phyloP scores from a whole-genome alignment of 2,797 vertebrate species.

The Manis javanica region DNA sequence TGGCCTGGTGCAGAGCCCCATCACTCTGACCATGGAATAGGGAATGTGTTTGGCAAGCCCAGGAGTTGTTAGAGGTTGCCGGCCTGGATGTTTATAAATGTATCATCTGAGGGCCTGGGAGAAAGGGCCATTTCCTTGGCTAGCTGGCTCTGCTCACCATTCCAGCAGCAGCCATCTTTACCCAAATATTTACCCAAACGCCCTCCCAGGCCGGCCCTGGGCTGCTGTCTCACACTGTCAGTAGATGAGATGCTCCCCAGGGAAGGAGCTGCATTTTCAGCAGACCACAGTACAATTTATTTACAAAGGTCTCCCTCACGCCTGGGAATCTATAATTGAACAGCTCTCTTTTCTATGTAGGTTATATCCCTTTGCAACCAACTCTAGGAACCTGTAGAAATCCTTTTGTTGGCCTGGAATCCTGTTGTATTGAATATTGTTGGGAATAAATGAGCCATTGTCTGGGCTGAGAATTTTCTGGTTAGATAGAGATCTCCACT shows the following conservation, averaged over 20 bases:
- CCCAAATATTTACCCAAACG: conserved; percentile 59
- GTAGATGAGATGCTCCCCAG: background rate
- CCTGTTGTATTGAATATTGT: conserved; percentile 59
- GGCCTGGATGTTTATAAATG: conserved; percentile 65
- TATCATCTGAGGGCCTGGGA: conserved; percentile 16
- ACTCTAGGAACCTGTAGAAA: conserved; percentile 62
- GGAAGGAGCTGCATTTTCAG: background rate
- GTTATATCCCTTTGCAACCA: conserved; percentile 72
- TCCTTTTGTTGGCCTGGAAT: conserved; percentile 65
- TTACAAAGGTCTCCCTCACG: conserved; percentile 47
- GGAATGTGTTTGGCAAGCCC: conserved; percentile 22
- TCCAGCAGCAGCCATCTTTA: background rate
- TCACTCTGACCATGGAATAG: background rate
- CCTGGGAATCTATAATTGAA: conserved; percentile 50
- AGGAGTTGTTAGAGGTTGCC: background rate
- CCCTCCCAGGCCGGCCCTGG: background rate
- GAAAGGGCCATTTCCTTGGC: background rate
- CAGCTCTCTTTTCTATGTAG: conserved; percentile 21
- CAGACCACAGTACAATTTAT: conserved; percentile 18
- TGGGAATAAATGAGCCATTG: conserved; percentile 73
- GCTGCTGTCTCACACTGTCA: background rate
- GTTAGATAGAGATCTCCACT: conserved; percentile 63
- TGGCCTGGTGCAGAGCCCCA: accelerated
- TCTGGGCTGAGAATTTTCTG: conserved; percentile 74
- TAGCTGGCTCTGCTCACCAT: background rate